These are phyloP conservation scores for Nowickia ferox DNA, from an alignment of 2,888 invertebrate species.

Conservation along the genomic window DNA sequence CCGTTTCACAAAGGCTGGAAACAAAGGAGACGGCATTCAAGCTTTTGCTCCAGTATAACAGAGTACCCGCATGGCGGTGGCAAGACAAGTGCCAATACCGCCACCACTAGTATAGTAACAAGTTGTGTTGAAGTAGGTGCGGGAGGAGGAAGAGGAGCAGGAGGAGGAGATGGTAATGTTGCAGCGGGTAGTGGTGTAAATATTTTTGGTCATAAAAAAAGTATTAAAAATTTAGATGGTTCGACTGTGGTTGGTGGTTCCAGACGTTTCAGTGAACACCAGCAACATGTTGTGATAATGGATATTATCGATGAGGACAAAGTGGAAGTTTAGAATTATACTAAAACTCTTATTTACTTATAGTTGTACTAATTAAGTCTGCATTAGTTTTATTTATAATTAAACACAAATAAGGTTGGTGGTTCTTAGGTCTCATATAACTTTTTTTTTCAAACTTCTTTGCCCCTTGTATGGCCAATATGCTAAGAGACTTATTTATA, in stretches of 20 bases:
- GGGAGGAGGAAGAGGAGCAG: conserved; percentile 21
- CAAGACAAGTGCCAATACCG: conserved; percentile 11
- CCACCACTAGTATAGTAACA: conserved; percentile 25
- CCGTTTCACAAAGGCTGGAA: conserved; percentile 77
- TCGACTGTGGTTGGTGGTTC: conserved; percentile 12
- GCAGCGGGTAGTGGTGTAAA: not conserved
- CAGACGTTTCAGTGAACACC: conserved; percentile 69
- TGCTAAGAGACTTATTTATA: too few species aligned
- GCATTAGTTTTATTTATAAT: too few species aligned
- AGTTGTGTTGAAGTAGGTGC: not conserved
- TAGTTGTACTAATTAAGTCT: too few species aligned
- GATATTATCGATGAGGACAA: conserved; percentile 77
- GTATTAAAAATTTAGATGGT: conserved; percentile 34
- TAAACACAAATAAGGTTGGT: too few species aligned
- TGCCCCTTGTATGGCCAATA: too few species aligned
- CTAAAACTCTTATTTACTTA: not conserved
- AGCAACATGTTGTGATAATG: conserved; percentile 77
- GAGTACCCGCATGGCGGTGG: conserved; percentile 67
- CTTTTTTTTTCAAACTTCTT: too few species aligned
- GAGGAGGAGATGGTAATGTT: too few species aligned
- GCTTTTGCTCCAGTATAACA: conserved; percentile 73
- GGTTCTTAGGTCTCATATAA: too few species aligned
- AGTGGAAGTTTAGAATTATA: conserved; percentile 60
- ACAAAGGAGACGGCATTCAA: conserved; percentile 72
- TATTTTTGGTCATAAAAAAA: conserved; percentile 25